Conservation (phyloP, 2,113 vertebrate genomes). For the Penelope pileata region DNA sequence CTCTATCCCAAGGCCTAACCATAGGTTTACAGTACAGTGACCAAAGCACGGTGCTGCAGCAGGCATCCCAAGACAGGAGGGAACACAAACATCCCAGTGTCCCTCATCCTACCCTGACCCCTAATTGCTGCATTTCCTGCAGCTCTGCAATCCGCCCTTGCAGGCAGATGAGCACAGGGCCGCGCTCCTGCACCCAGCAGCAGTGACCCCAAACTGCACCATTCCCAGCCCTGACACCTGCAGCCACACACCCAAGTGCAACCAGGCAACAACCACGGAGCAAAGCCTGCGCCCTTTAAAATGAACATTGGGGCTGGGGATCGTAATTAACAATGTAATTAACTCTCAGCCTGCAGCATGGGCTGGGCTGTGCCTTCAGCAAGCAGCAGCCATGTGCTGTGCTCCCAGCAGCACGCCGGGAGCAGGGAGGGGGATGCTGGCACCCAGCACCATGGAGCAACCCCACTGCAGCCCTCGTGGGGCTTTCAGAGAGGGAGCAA, state of each 20-base stretch:
- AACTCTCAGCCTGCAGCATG: no score
- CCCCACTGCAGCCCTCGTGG: not conserved
- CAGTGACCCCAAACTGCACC: not conserved
- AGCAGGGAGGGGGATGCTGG: not conserved
- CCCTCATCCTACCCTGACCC: not conserved
- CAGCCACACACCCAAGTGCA: not conserved
- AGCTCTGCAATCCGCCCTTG: not conserved
- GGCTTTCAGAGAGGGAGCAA: not conserved
- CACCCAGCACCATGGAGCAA: not conserved
- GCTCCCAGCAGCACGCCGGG: not conserved
- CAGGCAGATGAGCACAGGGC: not conserved
- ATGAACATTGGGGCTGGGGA: not conserved
- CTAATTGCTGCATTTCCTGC: not conserved
- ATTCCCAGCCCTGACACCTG: not conserved
- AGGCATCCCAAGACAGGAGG: fast-evolving
- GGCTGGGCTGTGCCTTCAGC: no score
- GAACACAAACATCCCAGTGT: not conserved
- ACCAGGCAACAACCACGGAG: fast-evolving
- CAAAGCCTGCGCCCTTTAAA: not conserved
- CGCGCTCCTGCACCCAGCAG: not conserved
- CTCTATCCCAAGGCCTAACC: not conserved
- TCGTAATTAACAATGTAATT: no score
- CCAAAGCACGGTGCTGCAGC: not conserved
- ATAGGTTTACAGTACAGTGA: not conserved
- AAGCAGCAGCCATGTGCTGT: not conserved